Evolutionary conservation across 1,140 invertebrate genomes (phyloP).

Genomic region (Sycobia sp.): DNA sequence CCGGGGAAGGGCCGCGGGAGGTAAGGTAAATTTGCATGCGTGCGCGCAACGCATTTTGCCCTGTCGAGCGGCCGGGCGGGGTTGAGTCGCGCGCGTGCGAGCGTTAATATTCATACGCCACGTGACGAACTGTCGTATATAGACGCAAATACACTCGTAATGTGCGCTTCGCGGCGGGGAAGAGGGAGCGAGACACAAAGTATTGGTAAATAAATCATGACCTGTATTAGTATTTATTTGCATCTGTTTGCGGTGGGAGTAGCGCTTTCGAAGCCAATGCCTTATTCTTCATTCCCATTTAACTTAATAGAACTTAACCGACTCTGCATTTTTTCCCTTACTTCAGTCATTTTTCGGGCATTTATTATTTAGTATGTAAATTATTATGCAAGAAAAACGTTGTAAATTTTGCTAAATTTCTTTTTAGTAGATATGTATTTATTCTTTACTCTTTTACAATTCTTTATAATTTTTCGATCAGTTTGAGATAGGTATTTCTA

Average conservation of each 20-base stretch:
- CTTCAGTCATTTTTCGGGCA: too few species aligned
- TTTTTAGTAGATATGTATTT: too few species aligned
- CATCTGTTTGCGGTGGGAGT: constrained; percentile 48
- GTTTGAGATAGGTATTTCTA: too few species aligned
- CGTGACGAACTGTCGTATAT: constrained; percentile 40
- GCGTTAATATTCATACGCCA: constrained; percentile 55
- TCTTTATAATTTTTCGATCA: too few species aligned
- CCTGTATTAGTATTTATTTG: constrained; percentile 50
- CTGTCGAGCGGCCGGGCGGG: constrained; percentile 24
- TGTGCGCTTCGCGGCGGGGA: constrained; percentile 25
- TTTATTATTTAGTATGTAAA: too few species aligned
- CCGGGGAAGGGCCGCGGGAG: neutral
- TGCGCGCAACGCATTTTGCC: constrained; percentile 37
- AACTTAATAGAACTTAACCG: neutral
- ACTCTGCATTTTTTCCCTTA: too few species aligned
- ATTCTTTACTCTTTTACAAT: too few species aligned
- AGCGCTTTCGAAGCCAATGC: neutral
- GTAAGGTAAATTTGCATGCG: constrained; percentile 20
- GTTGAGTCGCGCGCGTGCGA: neutral
- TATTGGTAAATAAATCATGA: constrained; percentile 55
- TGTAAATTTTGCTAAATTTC: too few species aligned
- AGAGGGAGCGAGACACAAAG: constrained; percentile 44
- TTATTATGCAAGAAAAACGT: too few species aligned
- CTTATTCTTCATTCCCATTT: neutral
- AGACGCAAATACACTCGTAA: constrained; percentile 23